phyloP scores from a whole-genome alignment of 2,888 invertebrate genomes.

The Lissonota sp. region DNA sequence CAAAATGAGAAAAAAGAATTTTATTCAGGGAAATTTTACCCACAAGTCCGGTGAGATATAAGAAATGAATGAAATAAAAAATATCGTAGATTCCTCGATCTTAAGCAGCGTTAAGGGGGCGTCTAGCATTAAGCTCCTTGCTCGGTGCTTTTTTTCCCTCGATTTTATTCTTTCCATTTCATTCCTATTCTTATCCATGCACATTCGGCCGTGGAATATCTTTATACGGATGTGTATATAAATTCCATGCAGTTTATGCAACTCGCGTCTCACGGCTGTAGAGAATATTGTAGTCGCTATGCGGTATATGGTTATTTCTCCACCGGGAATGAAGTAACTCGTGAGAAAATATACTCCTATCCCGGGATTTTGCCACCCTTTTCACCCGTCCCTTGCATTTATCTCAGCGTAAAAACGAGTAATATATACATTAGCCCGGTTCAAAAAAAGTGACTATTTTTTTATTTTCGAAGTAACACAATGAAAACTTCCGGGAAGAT shows the following conservation, averaged over 20 bases:
- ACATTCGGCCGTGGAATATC: conserved; percentile 7
- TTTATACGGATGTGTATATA: background rate
- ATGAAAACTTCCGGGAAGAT: no score
- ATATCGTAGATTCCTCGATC: conserved; percentile 14
- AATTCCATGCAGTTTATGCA: conserved; percentile 60
- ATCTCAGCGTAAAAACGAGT: background rate
- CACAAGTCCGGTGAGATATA: background rate
- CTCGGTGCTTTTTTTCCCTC: conserved; percentile 1
- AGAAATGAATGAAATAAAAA: background rate
- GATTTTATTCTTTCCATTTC: conserved; percentile 1
- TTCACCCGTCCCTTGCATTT: conserved; percentile 52
- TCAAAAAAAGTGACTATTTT: no score
- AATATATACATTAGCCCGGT: no score
- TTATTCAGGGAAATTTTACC: background rate
- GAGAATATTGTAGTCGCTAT: conserved; percentile 64
- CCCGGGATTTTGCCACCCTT: conserved; percentile 51
- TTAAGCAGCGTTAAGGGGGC: conserved; percentile 30
- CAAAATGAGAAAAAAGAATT: background rate
- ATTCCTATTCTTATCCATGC: conserved; percentile 15
- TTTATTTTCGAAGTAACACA: no score
- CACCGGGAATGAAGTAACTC: conserved; percentile 63
- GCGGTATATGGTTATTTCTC: conserved; percentile 67
- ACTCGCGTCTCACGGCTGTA: conserved; percentile 51
- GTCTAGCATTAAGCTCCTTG: conserved; percentile 45
- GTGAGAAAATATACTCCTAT: conserved; percentile 65